These are phyloP conservation scores for Enhydra lutris DNA, from an alignment of 2,113 vertebrate species.

Conservation along the genomic window DNA sequence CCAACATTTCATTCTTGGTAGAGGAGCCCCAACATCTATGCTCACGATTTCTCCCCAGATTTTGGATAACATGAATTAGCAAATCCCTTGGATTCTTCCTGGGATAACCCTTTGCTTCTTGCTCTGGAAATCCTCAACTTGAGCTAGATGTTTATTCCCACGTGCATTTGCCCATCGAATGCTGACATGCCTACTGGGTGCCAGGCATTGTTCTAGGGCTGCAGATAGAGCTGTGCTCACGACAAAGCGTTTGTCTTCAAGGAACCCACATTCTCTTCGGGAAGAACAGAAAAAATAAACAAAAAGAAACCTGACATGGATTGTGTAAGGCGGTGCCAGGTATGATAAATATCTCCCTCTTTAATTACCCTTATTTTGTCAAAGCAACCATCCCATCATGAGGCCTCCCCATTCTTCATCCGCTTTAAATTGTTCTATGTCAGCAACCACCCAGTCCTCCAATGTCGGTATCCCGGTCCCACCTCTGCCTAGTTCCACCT, in stretches of 20 bases:
- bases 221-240: not conserved
- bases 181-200: not conserved
- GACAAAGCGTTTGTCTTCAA: not conserved
- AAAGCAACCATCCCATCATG: not conserved
- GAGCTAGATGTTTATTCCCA: not conserved
- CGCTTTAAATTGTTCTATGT: not conserved
- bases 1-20: not conserved
- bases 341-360: not conserved
- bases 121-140: not conserved
- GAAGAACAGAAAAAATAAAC: not conserved
- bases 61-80: not conserved
- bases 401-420: not conserved
- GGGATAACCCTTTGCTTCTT: not conserved
- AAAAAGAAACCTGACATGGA: not conserved
- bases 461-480: too few relatives aligned
- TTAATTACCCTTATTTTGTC: not conserved
- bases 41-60: not conserved
- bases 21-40: not conserved
- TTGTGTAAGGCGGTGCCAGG: too few relatives aligned
- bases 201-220: not conserved
- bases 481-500: not conserved
- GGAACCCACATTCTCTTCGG: not conserved
- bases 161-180: not conserved
- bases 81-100: not conserved
- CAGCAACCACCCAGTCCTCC: not conserved